phyloP scores from a whole-genome alignment of 2,888 invertebrate genomes.

The Augochlorella aurata region DNA sequence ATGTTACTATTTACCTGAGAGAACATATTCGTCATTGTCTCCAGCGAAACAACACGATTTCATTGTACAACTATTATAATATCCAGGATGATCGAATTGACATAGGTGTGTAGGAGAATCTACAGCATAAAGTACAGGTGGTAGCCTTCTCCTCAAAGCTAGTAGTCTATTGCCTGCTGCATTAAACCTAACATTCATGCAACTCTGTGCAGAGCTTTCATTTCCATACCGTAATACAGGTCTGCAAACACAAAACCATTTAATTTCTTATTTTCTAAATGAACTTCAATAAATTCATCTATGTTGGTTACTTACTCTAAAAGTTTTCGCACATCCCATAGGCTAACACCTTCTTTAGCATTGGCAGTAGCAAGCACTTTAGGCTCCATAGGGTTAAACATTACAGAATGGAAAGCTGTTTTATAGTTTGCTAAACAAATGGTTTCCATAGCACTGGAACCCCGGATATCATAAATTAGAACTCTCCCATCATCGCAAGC shows the following conservation, averaged over 20 bases:
- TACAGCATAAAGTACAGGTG: slow-evolving; percentile 91
- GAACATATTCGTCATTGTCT: slow-evolving; percentile 92
- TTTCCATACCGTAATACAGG: slow-evolving; percentile 88
- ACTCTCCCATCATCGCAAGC: slow-evolving; percentile 96
- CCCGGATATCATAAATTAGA: slow-evolving; percentile 92
- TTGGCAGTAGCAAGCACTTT: slow-evolving; percentile 93
- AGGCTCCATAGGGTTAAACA: slow-evolving; percentile 94
- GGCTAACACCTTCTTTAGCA: slow-evolving; percentile 92
- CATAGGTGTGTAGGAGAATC: slow-evolving; percentile 88
- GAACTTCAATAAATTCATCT: background rate
- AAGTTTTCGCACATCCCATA: slow-evolving; percentile 94
- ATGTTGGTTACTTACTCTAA: slow-evolving; percentile 86
- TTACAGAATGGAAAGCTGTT: slow-evolving; percentile 96
- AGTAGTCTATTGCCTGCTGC: slow-evolving; percentile 89
- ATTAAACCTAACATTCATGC: slow-evolving; percentile 97
- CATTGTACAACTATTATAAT: slow-evolving; percentile 98
- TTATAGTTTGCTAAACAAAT: slow-evolving; percentile 87
- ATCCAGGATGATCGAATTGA: slow-evolving; percentile 95
- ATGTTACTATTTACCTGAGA: slow-evolving; percentile 84
- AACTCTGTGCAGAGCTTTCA: slow-evolving; percentile 86
- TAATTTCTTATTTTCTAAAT: background rate
- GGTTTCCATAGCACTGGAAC: slow-evolving; percentile 83
- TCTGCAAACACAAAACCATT: slow-evolving; percentile 80
- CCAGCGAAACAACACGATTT: slow-evolving; percentile 98
- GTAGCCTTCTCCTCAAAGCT: slow-evolving; percentile 91